Conservation (phyloP, 2,797 vertebrate genomes). For the Sternotherus odoratus region DNA sequence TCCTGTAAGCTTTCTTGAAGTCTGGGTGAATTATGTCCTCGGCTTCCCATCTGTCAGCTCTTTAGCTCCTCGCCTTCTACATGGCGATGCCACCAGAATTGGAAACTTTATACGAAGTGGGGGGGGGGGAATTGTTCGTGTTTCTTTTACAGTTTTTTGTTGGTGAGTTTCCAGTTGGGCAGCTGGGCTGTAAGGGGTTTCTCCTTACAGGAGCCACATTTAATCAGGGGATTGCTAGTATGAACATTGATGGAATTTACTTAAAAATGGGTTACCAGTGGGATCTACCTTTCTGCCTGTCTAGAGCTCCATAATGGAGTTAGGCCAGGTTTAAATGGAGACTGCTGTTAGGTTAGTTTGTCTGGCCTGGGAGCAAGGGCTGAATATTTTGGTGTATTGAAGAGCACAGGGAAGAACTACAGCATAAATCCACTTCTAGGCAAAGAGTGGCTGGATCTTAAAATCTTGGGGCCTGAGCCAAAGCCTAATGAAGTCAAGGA, state of each 20-base stretch:
- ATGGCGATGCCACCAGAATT: constrained; percentile 43
- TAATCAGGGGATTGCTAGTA: constrained; percentile 48
- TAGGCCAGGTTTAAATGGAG: neutral
- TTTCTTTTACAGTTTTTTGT: neutral
- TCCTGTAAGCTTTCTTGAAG: constrained; percentile 76
- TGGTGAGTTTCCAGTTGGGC: constrained; percentile 53
- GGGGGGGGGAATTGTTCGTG: too few relatives aligned
- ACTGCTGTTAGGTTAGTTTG: neutral
- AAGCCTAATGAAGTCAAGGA: neutral
- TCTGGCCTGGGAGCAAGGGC: neutral
- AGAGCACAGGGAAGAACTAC: neutral
- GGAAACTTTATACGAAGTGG: constrained; percentile 61
- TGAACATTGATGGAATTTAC: constrained; percentile 51
- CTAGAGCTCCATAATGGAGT: constrained; percentile 17
- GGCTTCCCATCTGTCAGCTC: constrained; percentile 75
- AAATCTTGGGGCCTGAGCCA: neutral
- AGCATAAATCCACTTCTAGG: neutral
- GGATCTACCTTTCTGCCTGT: neutral
- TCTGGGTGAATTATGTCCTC: constrained; percentile 76
- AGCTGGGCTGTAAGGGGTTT: constrained; percentile 8
- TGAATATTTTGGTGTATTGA: neutral
- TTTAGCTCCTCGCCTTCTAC: constrained; percentile 62
- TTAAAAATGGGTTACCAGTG: constrained; percentile 48
- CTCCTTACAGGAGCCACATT: constrained; percentile 51
- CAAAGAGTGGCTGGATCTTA: neutral